Conservation (phyloP, 2,888 invertebrate genomes). For the Lomographa bimaculata region DNA sequence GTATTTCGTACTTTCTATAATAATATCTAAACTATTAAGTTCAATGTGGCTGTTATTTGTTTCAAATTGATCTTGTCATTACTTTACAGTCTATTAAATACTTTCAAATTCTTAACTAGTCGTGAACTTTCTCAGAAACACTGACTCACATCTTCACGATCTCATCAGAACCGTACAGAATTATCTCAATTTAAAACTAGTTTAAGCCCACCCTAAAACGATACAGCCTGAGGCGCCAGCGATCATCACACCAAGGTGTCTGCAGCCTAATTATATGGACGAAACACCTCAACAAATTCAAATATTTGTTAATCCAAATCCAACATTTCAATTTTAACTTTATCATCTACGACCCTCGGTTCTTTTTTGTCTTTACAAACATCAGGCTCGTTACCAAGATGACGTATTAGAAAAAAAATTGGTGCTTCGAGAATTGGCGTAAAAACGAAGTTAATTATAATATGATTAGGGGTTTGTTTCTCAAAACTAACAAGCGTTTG, state of each 20-base stretch:
- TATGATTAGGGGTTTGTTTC: constrained; percentile 77
- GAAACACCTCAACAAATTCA: constrained; percentile 66
- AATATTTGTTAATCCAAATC: constrained; percentile 58
- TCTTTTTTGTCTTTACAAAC: constrained; percentile 13
- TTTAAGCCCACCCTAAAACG: constrained; percentile 44
- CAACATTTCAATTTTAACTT: constrained; percentile 11
- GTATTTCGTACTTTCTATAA: too few relatives aligned
- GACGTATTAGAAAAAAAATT: constrained; percentile 34
- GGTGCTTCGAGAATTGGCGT: constrained; percentile 68
- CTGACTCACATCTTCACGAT: constrained; percentile 16
- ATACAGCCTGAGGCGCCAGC: constrained; percentile 69
- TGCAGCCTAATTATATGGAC: constrained; percentile 75
- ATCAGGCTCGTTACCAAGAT: constrained; percentile 18
- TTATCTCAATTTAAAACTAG: constrained; percentile 35
- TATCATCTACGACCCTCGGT: not conserved
- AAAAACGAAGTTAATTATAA: constrained; percentile 78
- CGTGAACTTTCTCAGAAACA: constrained; percentile 15
- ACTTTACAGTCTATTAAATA: too few relatives aligned
- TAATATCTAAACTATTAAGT: too few relatives aligned
- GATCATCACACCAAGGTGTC: constrained; percentile 75
- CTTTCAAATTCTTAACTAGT: too few relatives aligned
- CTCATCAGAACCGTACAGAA: constrained; percentile 14
- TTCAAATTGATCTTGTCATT: too few relatives aligned
- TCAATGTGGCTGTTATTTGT: too few relatives aligned
- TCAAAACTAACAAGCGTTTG: constrained; percentile 77